Evolutionary conservation across 2,797 vertebrate species (phyloP).

Genomic region (Dromococcyx pavoninus): DNA sequence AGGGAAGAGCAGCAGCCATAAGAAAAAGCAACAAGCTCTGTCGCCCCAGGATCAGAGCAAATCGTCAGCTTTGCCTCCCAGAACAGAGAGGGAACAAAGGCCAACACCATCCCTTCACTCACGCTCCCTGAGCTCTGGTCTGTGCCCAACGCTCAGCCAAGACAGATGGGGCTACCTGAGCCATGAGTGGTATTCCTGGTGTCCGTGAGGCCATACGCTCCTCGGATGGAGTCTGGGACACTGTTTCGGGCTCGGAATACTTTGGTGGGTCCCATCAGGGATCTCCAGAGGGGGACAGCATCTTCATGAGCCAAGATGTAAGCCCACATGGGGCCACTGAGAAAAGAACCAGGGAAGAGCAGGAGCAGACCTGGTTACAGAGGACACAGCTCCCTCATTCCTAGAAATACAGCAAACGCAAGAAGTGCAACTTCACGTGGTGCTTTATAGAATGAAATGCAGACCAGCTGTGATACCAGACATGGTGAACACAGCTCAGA

Average conservation of each 20-base stretch:
- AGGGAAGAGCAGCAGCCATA: not conserved
- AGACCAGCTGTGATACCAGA: no score
- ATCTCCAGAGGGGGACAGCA: constrained; percentile 87
- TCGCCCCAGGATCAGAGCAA: not conserved
- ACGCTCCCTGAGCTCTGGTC: not conserved
- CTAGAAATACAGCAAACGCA: not conserved
- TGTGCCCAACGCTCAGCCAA: not conserved
- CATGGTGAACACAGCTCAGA: not conserved
- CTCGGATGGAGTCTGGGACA: constrained; percentile 85
- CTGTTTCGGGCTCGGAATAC: constrained; percentile 87
- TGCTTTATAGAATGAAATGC: not conserved
- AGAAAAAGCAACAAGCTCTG: not conserved
- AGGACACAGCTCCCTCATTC: not conserved
- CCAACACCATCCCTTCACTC: not conserved
- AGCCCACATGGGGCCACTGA: constrained; percentile 91
- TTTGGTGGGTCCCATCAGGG: constrained; percentile 94
- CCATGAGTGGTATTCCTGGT: constrained; percentile 95
- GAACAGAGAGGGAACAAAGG: not conserved
- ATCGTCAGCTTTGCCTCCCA: not conserved
- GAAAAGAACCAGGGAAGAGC: not conserved
- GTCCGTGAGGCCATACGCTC: constrained; percentile 90
- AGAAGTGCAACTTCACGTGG: not conserved
- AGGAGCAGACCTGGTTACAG: not conserved
- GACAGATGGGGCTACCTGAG: constrained; percentile 80
- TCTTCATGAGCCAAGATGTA: constrained; percentile 92